These are phyloP conservation scores for Drosophila kanapiae DNA, from an alignment of 1,140 invertebrate genomes.

Conservation along the genomic window DNA sequence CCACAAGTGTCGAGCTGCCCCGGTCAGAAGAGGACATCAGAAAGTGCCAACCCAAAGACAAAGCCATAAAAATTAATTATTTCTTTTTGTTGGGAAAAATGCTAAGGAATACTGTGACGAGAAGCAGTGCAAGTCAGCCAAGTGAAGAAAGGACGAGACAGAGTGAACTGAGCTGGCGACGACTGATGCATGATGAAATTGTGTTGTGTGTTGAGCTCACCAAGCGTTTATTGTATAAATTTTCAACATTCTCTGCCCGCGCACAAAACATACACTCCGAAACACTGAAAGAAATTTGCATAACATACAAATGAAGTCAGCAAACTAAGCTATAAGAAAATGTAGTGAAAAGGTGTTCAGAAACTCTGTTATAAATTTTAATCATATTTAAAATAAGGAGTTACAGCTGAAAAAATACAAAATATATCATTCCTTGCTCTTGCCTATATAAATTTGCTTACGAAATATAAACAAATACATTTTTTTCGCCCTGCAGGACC, in stretches of 20 bases:
- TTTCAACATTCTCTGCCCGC: slow-evolving; percentile 33
- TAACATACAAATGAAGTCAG: neutral
- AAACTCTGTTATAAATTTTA: no score
- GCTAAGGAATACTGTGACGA: slow-evolving; percentile 36
- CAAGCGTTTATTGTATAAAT: slow-evolving; percentile 70
- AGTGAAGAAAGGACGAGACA: slow-evolving; percentile 21
- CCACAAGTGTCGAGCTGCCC: neutral
- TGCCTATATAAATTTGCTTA: neutral
- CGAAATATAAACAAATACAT: neutral
- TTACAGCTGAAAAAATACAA: neutral
- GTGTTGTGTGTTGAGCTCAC: slow-evolving; percentile 50
- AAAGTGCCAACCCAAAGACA: slow-evolving; percentile 45
- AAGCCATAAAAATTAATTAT: slow-evolving; percentile 77
- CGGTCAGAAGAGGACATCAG: slow-evolving; percentile 5
- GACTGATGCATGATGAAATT: slow-evolving; percentile 72
- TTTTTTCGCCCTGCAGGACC: slow-evolving; percentile 11
- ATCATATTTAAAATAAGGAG: no score
- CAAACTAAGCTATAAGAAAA: neutral
- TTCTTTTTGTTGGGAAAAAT: slow-evolving; percentile 42
- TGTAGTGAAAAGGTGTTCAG: neutral
- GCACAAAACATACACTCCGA: neutral
- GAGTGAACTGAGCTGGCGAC: slow-evolving; percentile 50
- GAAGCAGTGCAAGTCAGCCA: slow-evolving; percentile 17
- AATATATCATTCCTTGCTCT: neutral
- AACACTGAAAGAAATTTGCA: neutral